These are phyloP conservation scores for Agonum fuliginosum DNA, from an alignment of 2,888 invertebrate species.

Conservation along the genomic window DNA sequence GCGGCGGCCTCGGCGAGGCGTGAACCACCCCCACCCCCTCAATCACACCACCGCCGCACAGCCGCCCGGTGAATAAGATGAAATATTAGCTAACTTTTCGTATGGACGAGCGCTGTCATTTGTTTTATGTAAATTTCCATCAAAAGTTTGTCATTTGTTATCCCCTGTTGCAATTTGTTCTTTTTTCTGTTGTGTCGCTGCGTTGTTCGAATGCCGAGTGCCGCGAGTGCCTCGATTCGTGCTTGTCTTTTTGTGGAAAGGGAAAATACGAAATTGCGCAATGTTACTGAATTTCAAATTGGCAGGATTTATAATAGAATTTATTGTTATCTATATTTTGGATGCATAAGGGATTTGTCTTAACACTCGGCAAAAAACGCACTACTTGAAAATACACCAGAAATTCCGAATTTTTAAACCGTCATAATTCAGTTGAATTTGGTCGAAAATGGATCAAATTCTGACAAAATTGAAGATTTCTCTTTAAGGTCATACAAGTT, in stretches of 20 bases:
- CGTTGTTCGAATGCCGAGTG: not conserved
- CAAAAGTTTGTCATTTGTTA: constrained; percentile 72
- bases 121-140: constrained; percentile 74
- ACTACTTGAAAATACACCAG: too few species aligned
- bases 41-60: constrained; percentile 9
- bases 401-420: too few species aligned
- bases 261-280: not conserved
- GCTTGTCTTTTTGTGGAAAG: constrained; percentile 15
- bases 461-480: too few species aligned
- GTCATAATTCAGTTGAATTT: too few species aligned
- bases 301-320: too few species aligned
- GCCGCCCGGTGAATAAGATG: constrained; percentile 64
- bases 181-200: constrained; percentile 7
- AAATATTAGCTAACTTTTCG: constrained; percentile 74
- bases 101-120: constrained; percentile 73
- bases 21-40: constrained; percentile 59
- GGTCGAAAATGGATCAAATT: too few species aligned
- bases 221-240: constrained; percentile 15
- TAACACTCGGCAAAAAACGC: too few species aligned
- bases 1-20: constrained; percentile 66
- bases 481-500: too few species aligned
- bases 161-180: constrained; percentile 58
- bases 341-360: too few species aligned
- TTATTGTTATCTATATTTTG: too few species aligned
- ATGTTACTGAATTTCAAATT: too few species aligned